Conservation (phyloP, 1,140 invertebrate genomes). For the Heliothis subflexa region DNA sequence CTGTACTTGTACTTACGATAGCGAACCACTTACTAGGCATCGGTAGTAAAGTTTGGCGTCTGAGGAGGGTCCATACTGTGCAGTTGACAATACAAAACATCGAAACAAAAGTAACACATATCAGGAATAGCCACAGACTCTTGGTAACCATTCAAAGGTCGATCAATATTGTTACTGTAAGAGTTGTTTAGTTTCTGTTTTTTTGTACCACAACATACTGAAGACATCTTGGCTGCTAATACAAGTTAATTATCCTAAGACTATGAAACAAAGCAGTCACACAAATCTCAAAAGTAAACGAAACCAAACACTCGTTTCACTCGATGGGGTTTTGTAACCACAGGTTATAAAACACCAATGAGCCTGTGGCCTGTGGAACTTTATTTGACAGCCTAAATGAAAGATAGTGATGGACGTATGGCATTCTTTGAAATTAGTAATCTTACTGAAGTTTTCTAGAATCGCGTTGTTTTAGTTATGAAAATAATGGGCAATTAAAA, state of each 20-base stretch:
- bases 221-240: constrained; percentile 89
- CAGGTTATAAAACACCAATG: constrained; percentile 42
- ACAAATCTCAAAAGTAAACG: constrained; percentile 72
- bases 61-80: constrained; percentile 96
- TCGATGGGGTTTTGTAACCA: constrained; percentile 61
- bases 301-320: constrained; percentile 75
- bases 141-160: constrained; percentile 87
- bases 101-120: constrained; percentile 99
- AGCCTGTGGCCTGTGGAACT: background rate
- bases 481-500: too few species aligned
- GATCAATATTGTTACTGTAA: constrained; percentile 79
- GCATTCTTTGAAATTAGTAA: too few species aligned
- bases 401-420: too few species aligned
- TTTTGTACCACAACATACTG: constrained; percentile 95
- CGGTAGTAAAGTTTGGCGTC: constrained; percentile 96
- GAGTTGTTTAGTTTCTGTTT: constrained; percentile 95
- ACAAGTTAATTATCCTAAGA: constrained; percentile 59
- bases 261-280: constrained; percentile 71
- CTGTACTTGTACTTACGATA: constrained; percentile 37
- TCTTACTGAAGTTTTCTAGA: too few species aligned
- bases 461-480: too few species aligned
- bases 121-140: constrained; percentile 94
- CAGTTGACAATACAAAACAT: constrained; percentile 97
- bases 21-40: constrained; percentile 93
- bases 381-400: constrained; percentile 1